These are phyloP conservation scores for Capreolus pygargus DNA, from an alignment of 2,113 vertebrate species.

Conservation along the genomic window DNA sequence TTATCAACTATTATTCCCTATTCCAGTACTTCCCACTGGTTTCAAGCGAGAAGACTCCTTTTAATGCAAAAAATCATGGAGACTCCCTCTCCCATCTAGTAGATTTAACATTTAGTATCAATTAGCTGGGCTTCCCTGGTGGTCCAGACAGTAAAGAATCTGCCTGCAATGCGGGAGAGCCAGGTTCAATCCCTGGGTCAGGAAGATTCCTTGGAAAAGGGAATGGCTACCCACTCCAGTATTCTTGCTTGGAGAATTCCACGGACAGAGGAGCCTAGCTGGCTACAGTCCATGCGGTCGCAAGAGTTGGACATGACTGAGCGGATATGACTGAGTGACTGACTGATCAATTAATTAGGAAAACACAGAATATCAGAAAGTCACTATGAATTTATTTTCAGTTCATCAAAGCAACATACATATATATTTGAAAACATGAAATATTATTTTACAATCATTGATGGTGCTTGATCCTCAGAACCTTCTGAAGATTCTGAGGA, in stretches of 20 bases:
- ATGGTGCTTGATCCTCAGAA: not conserved
- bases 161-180: not conserved
- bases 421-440: not conserved
- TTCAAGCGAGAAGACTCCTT: not conserved
- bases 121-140: not conserved
- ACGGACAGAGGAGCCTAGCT: not conserved
- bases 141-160: not conserved
- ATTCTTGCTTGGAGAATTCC: not conserved
- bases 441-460: not conserved
- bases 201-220: not conserved
- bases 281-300: not conserved
- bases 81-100: not conserved
- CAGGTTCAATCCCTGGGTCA: not conserved
- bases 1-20: not conserved
- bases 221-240: not conserved
- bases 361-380: not conserved
- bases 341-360: not conserved
- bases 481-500: not conserved
- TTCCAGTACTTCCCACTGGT: not conserved
- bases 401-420: not conserved
- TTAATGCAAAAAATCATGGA: not conserved
- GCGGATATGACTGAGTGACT: rapidly evolving
- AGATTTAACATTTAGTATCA: not conserved
- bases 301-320: not conserved
- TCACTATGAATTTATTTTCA: not conserved